Conservation (phyloP, 2,797 vertebrate genomes). For the Sebastes taczanowskii region DNA sequence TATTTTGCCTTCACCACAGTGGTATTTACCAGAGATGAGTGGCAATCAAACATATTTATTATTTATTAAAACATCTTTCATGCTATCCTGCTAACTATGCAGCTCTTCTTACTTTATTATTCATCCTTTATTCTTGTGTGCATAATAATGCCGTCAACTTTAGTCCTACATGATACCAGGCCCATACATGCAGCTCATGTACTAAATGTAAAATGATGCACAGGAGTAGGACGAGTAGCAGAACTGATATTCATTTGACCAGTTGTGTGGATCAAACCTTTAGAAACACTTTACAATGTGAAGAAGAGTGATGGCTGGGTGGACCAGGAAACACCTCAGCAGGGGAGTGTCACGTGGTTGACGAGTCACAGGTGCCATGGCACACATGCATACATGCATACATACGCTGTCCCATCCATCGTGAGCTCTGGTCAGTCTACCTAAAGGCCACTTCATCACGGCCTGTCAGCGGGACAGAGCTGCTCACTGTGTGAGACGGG, state of each 20-base stretch:
- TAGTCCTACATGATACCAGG: not conserved
- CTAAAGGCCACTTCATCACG: conserved; percentile 66
- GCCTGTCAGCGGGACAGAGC: conserved; percentile 62
- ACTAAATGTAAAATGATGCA: not conserved
- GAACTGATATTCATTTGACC: not conserved
- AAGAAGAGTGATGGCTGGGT: conserved; percentile 44
- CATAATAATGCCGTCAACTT: no score
- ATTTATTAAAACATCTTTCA: not conserved
- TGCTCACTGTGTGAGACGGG: conserved; percentile 44
- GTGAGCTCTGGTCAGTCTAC: conserved; percentile 48
- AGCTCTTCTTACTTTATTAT: no score
- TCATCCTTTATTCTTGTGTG: not conserved
- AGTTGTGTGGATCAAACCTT: conserved; percentile 5
- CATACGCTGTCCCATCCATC: conserved; percentile 63
- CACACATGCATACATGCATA: conserved; percentile 20
- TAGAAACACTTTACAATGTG: conserved; percentile 20
- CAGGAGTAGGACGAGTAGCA: not conserved
- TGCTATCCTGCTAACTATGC: not conserved
- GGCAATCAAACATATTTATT: not conserved
- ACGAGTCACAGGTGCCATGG: conserved; percentile 59
- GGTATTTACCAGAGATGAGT: not conserved
- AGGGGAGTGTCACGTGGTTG: conserved; percentile 38
- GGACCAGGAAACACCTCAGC: conserved; percentile 48
- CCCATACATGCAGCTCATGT: not conserved
- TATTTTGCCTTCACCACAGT: not conserved